Evolutionary conservation across 2,113 vertebrate species (phyloP).

Genomic region (Clinocottus analis): DNA sequence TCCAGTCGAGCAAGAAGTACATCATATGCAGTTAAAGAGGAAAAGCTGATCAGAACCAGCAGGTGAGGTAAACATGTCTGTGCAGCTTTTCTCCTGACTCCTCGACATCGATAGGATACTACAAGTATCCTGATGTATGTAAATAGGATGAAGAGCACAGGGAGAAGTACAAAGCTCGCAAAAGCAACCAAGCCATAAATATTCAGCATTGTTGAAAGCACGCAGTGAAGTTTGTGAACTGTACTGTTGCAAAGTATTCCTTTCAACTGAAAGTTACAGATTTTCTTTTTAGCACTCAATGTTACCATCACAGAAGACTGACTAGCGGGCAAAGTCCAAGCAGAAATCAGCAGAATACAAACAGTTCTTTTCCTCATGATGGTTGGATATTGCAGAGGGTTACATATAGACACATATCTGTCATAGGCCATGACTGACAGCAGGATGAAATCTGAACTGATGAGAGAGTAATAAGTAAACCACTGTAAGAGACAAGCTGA

Average conservation of each 20-base stretch:
- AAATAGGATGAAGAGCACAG: no score
- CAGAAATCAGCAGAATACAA: not conserved
- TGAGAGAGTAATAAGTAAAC: not conserved
- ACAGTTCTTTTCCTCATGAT: slow-evolving; percentile 9
- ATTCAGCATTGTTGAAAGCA: not conserved
- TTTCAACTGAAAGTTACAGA: slow-evolving; percentile 1
- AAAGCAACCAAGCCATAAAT: not conserved
- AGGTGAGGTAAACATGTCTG: slow-evolving; percentile 48
- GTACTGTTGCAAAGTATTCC: slow-evolving; percentile 44
- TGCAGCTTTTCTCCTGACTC: slow-evolving; percentile 36
- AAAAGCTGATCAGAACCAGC: slow-evolving; percentile 17
- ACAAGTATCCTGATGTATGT: not conserved
- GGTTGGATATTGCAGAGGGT: slow-evolving; percentile 37
- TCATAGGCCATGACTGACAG: slow-evolving; percentile 32
- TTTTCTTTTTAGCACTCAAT: not conserved
- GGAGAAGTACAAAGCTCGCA: not conserved
- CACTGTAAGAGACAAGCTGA: slow-evolving; percentile 17
- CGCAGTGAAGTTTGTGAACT: not conserved
- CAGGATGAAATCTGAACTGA: not conserved
- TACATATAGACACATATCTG: slow-evolving; percentile 44
- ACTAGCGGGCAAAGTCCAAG: slow-evolving; percentile 45
- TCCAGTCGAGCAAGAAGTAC: not conserved
- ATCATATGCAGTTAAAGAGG: slow-evolving; percentile 16
- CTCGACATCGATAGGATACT: not conserved
- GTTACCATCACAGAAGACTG: not conserved